Base-by-base conservation (phyloP, 35 echinoderm and acorn worm genomes). In the Chiridota heheva region DNA sequence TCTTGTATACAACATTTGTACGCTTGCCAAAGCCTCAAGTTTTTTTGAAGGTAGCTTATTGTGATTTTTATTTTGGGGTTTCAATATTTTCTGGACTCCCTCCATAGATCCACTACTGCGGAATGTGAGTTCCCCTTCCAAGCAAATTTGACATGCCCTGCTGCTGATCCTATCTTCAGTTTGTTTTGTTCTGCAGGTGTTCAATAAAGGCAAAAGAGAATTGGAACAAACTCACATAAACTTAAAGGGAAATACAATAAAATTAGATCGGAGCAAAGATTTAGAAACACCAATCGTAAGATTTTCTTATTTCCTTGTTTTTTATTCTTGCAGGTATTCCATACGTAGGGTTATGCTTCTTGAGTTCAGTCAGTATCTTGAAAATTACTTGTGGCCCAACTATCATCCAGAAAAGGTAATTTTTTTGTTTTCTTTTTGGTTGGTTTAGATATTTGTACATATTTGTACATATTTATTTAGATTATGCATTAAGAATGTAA, bases 321-420 rank as follows among this genome's bases (percentile, higher is more conserved):
- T 72, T 89, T 22, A 17, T 27, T 41, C 13, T n/a, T 51, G 34
- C 35, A 97, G 93, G 41, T 97, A 85, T 84, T 77, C 88, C 42
- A 80, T 91, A 33, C 72, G 93, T 28, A 42, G 93, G 43, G 78
- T 97, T 15, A 97, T 97, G 93, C 53, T 97, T 15, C 60, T 97
- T 4, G 93, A 97, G 72, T 97, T 97, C 40, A 97, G 93, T 44
- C 93, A 97, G 60, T 97, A 91, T 75, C 67, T 97, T 63, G 93
- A 97, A 43, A 97, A 97, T 47, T 97, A 91, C 44, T 73, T 97
- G 2, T 97, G 93, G 93, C 93, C 93, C 29, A 97, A 97, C 56
- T 97, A 87, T 73, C 17, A 87, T 37, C 88, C 92, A 77, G 55
- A 69, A 58, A 97, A 91, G 84, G 93, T 97, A 73, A 83, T n/a